These are phyloP conservation scores for Seladonia tumulorum DNA, from an alignment of 2,888 invertebrate genomes.

Conservation along the genomic window DNA sequence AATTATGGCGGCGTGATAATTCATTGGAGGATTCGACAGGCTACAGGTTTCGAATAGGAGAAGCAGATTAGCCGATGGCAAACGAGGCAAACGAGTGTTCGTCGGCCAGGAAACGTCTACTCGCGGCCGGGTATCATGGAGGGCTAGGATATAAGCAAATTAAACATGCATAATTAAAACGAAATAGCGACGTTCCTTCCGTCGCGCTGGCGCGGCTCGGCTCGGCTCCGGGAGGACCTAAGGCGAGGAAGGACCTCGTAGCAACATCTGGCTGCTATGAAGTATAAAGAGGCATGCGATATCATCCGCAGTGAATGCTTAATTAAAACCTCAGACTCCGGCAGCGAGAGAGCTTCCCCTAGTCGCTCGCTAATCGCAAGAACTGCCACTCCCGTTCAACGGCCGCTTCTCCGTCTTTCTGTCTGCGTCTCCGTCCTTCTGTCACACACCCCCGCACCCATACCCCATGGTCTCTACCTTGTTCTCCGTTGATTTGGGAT, in stretches of 20 bases:
- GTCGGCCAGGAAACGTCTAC: constrained; percentile 44
- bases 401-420: constrained; percentile 52
- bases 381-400: constrained; percentile 66
- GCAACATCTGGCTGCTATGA: constrained; percentile 86
- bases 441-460: constrained; percentile 12
- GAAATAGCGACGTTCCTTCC: constrained; percentile 75
- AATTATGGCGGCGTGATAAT: neutral
- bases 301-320: constrained; percentile 84
- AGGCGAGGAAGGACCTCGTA: constrained; percentile 72
- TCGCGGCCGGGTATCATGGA: constrained; percentile 49
- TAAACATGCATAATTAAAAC: constrained; percentile 84
- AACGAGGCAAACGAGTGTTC: constrained; percentile 31
- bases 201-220: constrained; percentile 60
- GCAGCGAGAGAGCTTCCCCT: constrained; percentile 62
- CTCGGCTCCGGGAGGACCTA: constrained; percentile 61
- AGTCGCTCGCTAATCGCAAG: constrained; percentile 74
- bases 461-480: neutral
- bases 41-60: neutral
- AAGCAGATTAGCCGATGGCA: neutral
- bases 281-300: constrained; percentile 86
- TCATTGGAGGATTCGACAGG: neutral
- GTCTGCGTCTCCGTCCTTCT: constrained; percentile 24
- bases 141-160: constrained; percentile 77
- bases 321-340: constrained; percentile 84
- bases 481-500: constrained; percentile 5